These are phyloP conservation scores for Oophaga pumilio DNA, from an alignment of 2,113 vertebrate species.

Conservation along the genomic window DNA sequence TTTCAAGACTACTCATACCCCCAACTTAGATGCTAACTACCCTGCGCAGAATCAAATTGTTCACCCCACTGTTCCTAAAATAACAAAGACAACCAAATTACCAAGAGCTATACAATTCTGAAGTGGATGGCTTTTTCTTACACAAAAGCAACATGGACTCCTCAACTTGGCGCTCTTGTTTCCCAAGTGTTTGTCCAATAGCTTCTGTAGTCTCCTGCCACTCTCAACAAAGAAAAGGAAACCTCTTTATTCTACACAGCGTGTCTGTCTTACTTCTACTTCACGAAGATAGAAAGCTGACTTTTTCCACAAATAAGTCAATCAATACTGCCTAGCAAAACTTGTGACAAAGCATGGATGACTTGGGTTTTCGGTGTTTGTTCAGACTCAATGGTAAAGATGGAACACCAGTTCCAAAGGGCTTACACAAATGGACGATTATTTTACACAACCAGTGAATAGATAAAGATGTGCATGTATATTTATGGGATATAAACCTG, in stretches of 20 bases:
- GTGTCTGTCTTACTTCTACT: conserved; percentile 18
- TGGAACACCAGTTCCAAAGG: not conserved
- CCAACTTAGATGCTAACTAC: conserved; percentile 2
- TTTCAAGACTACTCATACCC: not conserved
- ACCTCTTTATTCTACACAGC: conserved; percentile 48
- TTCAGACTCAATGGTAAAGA: not conserved
- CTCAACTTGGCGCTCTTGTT: conserved; percentile 16
- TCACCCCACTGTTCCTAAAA: conserved; percentile 14
- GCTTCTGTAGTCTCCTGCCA: conserved; percentile 29
- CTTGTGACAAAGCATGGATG: conserved; percentile 12
- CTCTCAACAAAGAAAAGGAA: conserved; percentile 39
- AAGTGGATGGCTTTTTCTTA: not conserved
- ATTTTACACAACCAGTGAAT: not conserved
- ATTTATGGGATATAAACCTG: not conserved
- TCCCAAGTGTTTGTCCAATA: conserved; percentile 8
- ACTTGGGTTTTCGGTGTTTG: not conserved
- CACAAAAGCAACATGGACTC: conserved; percentile 30
- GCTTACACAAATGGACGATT: not conserved
- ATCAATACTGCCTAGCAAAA: conserved; percentile 30
- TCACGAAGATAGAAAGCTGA: conserved; percentile 31
- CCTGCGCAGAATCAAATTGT: conserved; percentile 11
- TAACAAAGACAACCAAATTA: conserved; percentile 42
- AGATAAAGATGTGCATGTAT: not conserved
- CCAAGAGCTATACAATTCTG: conserved; percentile 18
- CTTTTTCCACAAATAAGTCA: conserved; percentile 31